These are phyloP conservation scores for Pandemis corylana DNA, from an alignment of 2,888 invertebrate species.

Conservation along the genomic window DNA sequence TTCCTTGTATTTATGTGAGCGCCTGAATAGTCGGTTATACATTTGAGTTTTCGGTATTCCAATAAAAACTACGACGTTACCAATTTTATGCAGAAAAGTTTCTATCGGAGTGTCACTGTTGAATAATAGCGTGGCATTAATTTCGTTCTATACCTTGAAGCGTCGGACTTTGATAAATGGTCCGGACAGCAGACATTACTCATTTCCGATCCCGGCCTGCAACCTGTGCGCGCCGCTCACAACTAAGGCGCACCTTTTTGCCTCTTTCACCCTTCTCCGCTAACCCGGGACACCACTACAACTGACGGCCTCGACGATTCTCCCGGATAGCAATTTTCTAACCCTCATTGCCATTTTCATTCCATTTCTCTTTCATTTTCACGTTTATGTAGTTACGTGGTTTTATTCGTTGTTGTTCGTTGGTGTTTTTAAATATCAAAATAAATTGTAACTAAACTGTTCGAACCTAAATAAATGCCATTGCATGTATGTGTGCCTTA, in stretches of 20 bases:
- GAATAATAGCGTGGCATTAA: conserved; percentile 42
- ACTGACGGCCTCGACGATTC: conserved; percentile 58
- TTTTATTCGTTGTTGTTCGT: conserved; percentile 39
- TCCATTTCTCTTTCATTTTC: conserved; percentile 39
- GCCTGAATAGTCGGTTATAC: neutral
- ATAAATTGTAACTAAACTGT: conserved; percentile 32
- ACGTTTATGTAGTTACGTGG: conserved; percentile 36
- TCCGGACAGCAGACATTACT: conserved; percentile 75
- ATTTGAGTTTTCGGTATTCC: neutral
- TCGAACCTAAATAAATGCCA: conserved; percentile 45
- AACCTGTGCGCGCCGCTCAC: conserved; percentile 59
- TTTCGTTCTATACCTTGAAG: conserved; percentile 46
- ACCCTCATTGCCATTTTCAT: conserved; percentile 46
- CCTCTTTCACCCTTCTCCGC: conserved; percentile 48
- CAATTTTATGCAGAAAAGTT: conserved; percentile 31
- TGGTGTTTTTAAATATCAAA: conserved; percentile 33
- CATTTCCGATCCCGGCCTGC: conserved; percentile 74
- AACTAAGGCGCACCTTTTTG: conserved; percentile 59
- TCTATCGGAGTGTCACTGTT: conserved; percentile 39
- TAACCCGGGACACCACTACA: conserved; percentile 53
- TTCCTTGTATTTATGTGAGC: neutral
- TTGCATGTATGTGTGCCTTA: conserved; percentile 52
- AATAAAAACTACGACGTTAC: conserved; percentile 11
- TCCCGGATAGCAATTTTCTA: conserved; percentile 48
- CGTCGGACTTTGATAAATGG: conserved; percentile 79